A percentile compares a stretch with the other conserved stretches of the same genome.
phyloP scores from a whole-genome alignment of 1,140 invertebrate genomes.

The Gerris buenoi region DNA sequence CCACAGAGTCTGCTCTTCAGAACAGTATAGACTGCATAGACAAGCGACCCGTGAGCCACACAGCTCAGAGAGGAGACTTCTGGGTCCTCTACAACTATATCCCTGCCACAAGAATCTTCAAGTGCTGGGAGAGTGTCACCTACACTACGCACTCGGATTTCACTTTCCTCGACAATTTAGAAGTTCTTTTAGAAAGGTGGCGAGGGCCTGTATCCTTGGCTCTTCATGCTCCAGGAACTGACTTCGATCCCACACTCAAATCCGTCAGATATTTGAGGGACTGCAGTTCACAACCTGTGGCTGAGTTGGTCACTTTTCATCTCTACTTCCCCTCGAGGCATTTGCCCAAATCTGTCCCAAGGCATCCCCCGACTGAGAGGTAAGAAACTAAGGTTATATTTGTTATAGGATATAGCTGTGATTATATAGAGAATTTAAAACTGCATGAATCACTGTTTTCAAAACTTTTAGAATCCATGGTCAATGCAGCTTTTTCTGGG shows the following conservation, averaged over 20 bases:
- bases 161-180: constrained; percentile 78
- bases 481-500: too few species aligned
- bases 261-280: constrained; percentile 41
- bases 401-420: too few species aligned
- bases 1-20: constrained; percentile 25
- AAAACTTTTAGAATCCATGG: too few species aligned
- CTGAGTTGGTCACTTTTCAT: constrained; percentile 67
- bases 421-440: too few species aligned
- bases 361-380: background rate
- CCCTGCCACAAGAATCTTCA: constrained; percentile 28
- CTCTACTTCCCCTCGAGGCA: constrained; percentile 72
- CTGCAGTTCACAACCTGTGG: constrained; percentile 43
- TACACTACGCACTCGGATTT: constrained; percentile 85
- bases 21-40: constrained; percentile 46
- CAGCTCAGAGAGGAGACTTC: constrained; percentile 65
- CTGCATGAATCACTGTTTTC: too few species aligned
- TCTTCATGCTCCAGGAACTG: constrained; percentile 48
- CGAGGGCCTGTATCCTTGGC: constrained; percentile 51
- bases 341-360: constrained; percentile 48
- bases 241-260: constrained; percentile 39
- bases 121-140: constrained; percentile 70
- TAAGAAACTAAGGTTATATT: too few species aligned
- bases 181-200: constrained; percentile 59
- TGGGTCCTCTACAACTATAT: constrained; percentile 85
- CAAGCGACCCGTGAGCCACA: constrained; percentile 41